A percentile compares a stretch with the other conserved stretches of the same genome.
These are phyloP conservation scores for Abramis brama DNA, from an alignment of 2,113 vertebrate genomes.

Conservation along the genomic window DNA sequence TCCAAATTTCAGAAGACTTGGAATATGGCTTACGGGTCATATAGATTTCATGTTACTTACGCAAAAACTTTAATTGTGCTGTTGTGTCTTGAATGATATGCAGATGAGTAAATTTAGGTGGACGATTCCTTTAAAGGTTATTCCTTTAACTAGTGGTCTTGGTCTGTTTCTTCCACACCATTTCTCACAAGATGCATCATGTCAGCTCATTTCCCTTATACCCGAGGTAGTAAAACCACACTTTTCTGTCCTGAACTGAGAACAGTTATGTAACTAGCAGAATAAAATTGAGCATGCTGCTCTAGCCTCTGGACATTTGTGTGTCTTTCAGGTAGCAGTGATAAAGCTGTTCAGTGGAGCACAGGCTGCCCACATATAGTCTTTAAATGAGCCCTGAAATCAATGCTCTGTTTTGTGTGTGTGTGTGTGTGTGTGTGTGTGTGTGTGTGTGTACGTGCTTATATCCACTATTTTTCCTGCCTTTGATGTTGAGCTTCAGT, in stretches of 20 bases:
- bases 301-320: constrained; percentile 58
- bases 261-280: constrained; percentile 68
- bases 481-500: neutral
- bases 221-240: constrained; percentile 45
- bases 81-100: neutral
- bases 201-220: constrained; percentile 21
- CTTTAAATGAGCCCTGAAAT: constrained; percentile 29
- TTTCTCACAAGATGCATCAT: neutral
- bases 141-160: neutral
- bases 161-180: neutral
- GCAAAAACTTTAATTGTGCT: neutral
- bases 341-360: constrained; percentile 40
- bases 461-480: neutral
- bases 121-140: neutral
- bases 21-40: neutral
- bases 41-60: neutral
- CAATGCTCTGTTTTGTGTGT: constrained; percentile 15
- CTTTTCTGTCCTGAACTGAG: constrained; percentile 54
- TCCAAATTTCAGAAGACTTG: neutral
- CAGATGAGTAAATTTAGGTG: neutral
- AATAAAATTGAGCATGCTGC: constrained; percentile 60
- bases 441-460: neutral
- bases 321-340: constrained; percentile 57
- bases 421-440: neutral
- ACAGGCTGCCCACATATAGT: neutral